Evolutionary conservation across 2,113 vertebrate genomes (phyloP).

Genomic region (Chrysemys picta): DNA sequence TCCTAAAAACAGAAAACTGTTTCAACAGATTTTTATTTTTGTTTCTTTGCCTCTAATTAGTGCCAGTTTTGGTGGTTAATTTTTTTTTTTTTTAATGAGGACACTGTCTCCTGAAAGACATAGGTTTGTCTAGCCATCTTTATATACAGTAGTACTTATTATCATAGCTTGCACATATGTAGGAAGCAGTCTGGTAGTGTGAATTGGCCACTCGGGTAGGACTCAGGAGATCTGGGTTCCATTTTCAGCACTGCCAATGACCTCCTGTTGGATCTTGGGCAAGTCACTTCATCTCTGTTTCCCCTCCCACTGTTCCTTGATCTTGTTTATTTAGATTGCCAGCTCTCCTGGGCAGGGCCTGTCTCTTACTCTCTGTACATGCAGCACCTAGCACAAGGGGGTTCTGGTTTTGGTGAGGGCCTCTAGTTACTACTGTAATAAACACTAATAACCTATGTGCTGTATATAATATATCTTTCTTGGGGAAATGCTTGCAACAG

Average conservation of each 20-base stretch:
- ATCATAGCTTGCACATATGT: neutral
- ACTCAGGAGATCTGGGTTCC: neutral
- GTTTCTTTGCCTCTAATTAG: neutral
- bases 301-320: neutral
- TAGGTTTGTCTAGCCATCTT: neutral
- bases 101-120: neutral
- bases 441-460: neutral
- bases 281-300: accelerated
- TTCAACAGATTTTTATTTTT: neutral
- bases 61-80: neutral
- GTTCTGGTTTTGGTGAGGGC: neutral
- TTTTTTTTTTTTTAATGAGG: neutral
- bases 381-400: neutral
- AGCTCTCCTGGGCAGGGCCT: neutral
- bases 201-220: neutral
- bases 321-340: neutral
- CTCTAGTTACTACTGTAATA: neutral
- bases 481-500: neutral
- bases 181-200: neutral
- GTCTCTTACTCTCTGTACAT: neutral
- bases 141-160: neutral
- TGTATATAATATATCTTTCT: neutral
- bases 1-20: neutral
- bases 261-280: accelerated
- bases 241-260: neutral